Conservation (phyloP, 2,113 vertebrate genomes). For the Cochlearius cochlearius region DNA sequence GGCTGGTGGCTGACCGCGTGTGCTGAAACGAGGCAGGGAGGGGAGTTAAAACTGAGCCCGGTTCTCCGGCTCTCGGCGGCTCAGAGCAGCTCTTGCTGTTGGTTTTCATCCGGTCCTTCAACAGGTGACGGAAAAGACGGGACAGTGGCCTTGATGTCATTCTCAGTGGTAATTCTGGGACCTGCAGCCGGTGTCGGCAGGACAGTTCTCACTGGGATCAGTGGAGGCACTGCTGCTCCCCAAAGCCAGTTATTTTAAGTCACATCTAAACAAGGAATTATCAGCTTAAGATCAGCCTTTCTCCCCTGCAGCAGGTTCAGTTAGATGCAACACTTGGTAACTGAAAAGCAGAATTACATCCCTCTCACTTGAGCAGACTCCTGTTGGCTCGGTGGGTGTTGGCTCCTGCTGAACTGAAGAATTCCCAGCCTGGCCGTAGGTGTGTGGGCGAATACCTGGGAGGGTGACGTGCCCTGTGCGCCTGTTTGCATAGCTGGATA, state of each 20-base stretch:
- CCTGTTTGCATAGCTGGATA: neutral
- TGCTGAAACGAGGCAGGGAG: neutral
- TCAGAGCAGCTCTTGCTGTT: neutral
- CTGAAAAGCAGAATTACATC: neutral
- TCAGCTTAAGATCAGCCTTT: slow-evolving; percentile 20
- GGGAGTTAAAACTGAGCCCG: neutral
- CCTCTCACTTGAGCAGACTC: neutral
- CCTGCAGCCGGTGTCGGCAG: neutral
- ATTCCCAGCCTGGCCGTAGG: neutral
- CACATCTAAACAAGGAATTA: slow-evolving; percentile 34
- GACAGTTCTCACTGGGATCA: neutral
- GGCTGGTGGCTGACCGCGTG: neutral
- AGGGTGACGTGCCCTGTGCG: neutral
- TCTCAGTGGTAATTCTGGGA: neutral
- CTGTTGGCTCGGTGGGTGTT: neutral
- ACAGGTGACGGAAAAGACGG: neutral
- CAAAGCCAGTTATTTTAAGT: slow-evolving; percentile 54
- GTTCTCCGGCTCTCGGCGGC: neutral
- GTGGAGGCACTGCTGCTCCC: neutral
- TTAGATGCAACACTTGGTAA: neutral
- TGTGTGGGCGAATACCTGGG: neutral
- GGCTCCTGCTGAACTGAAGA: neutral
- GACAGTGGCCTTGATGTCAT: neutral
- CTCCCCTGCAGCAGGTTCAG: neutral
- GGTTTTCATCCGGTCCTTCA: neutral